phyloP scores from a whole-genome alignment of 2,113 vertebrate genomes.

The Rhineura floridana region DNA sequence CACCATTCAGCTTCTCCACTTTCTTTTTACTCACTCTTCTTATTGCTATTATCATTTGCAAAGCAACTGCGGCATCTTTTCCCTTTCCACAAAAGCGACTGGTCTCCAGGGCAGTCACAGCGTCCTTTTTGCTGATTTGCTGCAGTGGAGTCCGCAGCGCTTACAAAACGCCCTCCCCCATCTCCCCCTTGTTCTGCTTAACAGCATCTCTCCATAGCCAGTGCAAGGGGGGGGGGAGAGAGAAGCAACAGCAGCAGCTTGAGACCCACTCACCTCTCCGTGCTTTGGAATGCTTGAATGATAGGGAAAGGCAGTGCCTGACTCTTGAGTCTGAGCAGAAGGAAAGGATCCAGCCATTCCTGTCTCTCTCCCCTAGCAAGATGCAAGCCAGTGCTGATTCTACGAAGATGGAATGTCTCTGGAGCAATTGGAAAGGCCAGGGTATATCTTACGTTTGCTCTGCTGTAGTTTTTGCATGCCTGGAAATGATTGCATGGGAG shows the following conservation, averaged over 20 bases:
- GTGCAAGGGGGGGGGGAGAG: slow-evolving; percentile 54
- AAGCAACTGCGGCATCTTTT: slow-evolving; percentile 53
- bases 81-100: slow-evolving; percentile 65
- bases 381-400: slow-evolving; percentile 95
- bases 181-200: slow-evolving; percentile 68
- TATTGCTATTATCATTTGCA: slow-evolving; percentile 66
- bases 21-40: neutral
- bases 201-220: slow-evolving; percentile 77
- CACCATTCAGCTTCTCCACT: neutral
- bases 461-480: slow-evolving; percentile 76
- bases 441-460: slow-evolving; percentile 80
- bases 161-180: slow-evolving; percentile 79
- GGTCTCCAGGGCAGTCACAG: slow-evolving; percentile 73
- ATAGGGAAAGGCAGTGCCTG: slow-evolving; percentile 68
- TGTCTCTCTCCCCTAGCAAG: slow-evolving; percentile 65
- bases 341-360: slow-evolving; percentile 55
- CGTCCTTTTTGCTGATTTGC: slow-evolving; percentile 83
- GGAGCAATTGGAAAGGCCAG: slow-evolving; percentile 98
- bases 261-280: slow-evolving; percentile 68
- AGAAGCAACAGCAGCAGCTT: slow-evolving; percentile 34
- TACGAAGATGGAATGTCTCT: slow-evolving; percentile 94
- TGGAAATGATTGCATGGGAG: slow-evolving; percentile 62
- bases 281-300: slow-evolving; percentile 83
- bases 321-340: slow-evolving; percentile 52
- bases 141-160: slow-evolving; percentile 85